Conservation (phyloP, 2,113 vertebrate genomes). For the Felis chaus region DNA sequence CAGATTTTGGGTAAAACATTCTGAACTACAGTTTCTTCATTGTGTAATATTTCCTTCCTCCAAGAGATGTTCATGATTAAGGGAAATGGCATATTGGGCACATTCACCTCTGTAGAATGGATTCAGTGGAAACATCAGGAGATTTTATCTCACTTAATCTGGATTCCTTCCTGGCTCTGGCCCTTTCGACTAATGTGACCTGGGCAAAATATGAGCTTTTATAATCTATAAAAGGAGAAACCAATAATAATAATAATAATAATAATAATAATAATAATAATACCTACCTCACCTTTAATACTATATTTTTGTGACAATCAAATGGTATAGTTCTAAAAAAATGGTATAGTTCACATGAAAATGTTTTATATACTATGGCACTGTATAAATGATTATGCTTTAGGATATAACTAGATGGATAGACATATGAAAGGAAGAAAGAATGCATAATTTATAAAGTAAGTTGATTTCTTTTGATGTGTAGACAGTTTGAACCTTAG, state of each 20-base stretch:
- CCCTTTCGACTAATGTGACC: neutral
- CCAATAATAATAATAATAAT: neutral
- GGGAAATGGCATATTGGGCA: neutral
- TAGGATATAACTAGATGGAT: neutral
- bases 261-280: neutral
- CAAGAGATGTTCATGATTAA: neutral
- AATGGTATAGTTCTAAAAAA: neutral
- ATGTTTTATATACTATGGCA: neutral
- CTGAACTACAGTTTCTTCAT: neutral
- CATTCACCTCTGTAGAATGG: neutral
- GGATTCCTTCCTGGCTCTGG: neutral
- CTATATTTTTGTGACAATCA: neutral
- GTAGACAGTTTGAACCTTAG: conserved; percentile 20
- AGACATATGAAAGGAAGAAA: conserved; percentile 28
- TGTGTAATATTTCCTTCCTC: neutral
- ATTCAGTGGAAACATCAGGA: neutral
- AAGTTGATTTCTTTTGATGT: conserved; percentile 36
- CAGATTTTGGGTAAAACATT: neutral
- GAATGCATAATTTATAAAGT: conserved; percentile 35
- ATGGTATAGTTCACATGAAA: neutral
- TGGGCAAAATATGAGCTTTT: neutral
- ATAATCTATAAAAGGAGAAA: neutral
- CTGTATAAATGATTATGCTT: neutral
- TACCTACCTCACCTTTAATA: neutral
- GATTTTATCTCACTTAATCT: neutral